A percentile compares a stretch with the other conserved stretches of the same genome.
phyloP scores from a whole-genome alignment of 2,888 invertebrate genomes.

The Peribatodes rhomboidaria region DNA sequence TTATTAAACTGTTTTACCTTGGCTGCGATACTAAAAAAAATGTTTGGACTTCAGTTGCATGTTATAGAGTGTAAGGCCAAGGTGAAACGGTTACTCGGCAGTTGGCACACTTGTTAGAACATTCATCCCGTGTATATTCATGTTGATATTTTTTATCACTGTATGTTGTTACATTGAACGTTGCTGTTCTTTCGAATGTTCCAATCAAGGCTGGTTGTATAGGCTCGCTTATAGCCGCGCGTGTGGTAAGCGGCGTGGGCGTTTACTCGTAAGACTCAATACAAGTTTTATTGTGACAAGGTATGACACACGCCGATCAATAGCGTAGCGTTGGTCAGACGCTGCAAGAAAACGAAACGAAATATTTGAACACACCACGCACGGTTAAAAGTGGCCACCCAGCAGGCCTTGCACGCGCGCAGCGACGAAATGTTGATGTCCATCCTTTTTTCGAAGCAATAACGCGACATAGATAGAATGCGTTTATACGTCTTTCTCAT shows the following conservation, averaged over 20 bases:
- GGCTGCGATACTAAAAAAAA: not conserved
- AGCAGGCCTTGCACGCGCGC: no score
- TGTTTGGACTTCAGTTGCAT: not conserved
- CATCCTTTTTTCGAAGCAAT: no score
- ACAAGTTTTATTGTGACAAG: no score
- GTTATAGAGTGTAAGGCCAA: not conserved
- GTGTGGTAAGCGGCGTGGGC: no score
- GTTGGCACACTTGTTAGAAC: not conserved
- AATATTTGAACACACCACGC: not conserved
- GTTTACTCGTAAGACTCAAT: no score
- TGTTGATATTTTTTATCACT: slow-evolving; percentile 2
- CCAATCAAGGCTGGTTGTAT: not conserved
- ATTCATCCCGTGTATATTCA: not conserved
- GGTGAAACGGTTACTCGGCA: not conserved
- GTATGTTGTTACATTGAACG: not conserved
- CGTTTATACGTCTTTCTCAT: no score
- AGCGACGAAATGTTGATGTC: no score
- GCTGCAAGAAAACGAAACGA: no score
- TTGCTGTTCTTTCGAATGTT: not conserved
- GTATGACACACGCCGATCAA: no score
- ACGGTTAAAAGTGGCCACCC: not conserved
- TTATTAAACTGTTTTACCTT: slow-evolving; percentile 6
- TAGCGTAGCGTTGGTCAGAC: no score
- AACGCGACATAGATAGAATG: no score
- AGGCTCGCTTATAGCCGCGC: no score